Evolutionary conservation across 2,113 vertebrate species (phyloP).

Genomic region (Brevimyrus niger): DNA sequence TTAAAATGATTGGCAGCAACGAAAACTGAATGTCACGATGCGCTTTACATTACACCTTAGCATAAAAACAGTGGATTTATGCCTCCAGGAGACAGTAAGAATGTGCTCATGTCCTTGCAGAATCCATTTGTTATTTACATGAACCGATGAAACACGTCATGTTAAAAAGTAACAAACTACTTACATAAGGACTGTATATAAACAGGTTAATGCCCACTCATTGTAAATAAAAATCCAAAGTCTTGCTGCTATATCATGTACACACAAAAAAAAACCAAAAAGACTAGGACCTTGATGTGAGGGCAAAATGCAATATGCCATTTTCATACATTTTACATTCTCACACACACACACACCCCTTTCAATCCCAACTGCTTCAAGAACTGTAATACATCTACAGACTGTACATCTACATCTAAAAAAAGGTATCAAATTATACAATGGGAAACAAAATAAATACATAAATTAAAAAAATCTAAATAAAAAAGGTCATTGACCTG

Average conservation of each 20-base stretch:
- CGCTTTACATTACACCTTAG: neutral
- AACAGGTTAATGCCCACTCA: neutral
- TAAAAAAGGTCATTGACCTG: neutral
- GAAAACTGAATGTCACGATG: neutral
- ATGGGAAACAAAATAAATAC: constrained; percentile 12
- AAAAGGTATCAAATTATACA: constrained; percentile 9
- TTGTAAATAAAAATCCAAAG: neutral
- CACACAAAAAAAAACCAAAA: neutral
- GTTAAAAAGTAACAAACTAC: neutral
- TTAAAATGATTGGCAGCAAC: neutral
- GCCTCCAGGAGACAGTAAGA: neutral
- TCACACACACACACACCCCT: neutral
- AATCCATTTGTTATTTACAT: neutral
- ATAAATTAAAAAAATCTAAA: neutral
- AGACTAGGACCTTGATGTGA: neutral
- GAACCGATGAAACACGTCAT: neutral
- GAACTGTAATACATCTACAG: neutral
- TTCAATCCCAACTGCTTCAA: neutral
- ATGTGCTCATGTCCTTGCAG: neutral
- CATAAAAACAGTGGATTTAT: neutral
- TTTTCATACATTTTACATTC: neutral
- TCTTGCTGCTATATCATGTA: neutral
- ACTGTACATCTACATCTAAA: neutral
- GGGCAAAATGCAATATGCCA: neutral
- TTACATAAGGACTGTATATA: neutral